phyloP scores from a whole-genome alignment of 2,113 vertebrate genomes.

The Xyrauchen texanus region DNA sequence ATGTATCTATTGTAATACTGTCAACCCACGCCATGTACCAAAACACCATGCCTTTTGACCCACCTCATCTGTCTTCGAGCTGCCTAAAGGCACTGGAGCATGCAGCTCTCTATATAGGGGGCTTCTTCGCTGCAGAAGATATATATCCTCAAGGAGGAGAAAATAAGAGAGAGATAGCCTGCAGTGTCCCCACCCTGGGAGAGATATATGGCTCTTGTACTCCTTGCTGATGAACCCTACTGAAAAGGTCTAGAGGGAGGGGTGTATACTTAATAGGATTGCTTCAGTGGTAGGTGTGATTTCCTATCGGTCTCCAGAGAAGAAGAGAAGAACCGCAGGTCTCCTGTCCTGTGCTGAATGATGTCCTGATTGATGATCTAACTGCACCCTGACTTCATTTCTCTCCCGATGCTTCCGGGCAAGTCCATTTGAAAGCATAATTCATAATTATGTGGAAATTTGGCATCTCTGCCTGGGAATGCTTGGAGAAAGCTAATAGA shows the following conservation, averaged over 20 bases:
- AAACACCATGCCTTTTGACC: slow-evolving; percentile 11
- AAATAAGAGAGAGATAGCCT: slow-evolving; percentile 41
- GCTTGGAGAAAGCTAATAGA: slow-evolving; percentile 29
- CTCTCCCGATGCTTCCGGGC: slow-evolving; percentile 18
- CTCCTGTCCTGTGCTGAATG: slow-evolving; percentile 35
- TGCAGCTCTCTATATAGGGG: slow-evolving; percentile 6
- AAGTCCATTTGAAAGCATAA: slow-evolving; percentile 38
- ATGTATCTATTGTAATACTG: not conserved
- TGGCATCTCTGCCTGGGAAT: slow-evolving; percentile 30
- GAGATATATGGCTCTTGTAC: slow-evolving; percentile 43
- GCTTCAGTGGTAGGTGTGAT: slow-evolving; percentile 11
- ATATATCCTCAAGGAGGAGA: slow-evolving; percentile 22
- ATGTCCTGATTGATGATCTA: slow-evolving; percentile 52
- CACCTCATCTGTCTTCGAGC: slow-evolving; percentile 16
- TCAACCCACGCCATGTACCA: not conserved
- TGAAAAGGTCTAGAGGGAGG: slow-evolving; percentile 4
- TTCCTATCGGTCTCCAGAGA: slow-evolving; percentile 33
- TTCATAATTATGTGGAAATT: slow-evolving; percentile 44
- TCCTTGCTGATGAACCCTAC: slow-evolving; percentile 41
- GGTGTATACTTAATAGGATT: slow-evolving; percentile 38
- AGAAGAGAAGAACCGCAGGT: slow-evolving; percentile 23
- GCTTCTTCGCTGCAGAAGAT: slow-evolving; percentile 33
- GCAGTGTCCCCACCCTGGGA: slow-evolving; percentile 36
- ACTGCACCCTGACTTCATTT: slow-evolving; percentile 12
- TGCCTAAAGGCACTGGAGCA: slow-evolving; percentile 12